These are phyloP conservation scores for Epizoanthus illoricatus DNA, from an alignment of 92 coral and sea anemone species.

Conservation along the genomic window DNA sequence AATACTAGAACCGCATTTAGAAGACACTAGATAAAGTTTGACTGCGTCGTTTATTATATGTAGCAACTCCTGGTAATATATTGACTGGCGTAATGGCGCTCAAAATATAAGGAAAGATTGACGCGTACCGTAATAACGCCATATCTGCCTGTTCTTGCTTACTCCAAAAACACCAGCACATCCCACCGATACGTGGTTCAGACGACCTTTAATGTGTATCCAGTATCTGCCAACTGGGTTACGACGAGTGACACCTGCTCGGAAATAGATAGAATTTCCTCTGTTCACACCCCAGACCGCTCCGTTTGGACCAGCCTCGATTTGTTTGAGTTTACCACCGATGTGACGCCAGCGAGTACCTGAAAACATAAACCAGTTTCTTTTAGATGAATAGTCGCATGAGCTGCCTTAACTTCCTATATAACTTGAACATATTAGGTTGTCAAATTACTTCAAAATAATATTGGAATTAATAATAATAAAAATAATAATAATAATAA, in stretches of 20 bases:
- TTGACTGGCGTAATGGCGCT: neutral
- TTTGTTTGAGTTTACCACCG: constrained; percentile 37
- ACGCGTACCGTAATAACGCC: constrained; percentile 21
- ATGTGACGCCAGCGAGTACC: constrained; percentile 29
- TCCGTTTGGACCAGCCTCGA: constrained; percentile 41
- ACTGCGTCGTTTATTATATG: too few species aligned
- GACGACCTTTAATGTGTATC: constrained; percentile 36
- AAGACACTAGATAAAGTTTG: too few species aligned
- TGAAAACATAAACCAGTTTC: neutral
- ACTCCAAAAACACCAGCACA: constrained; percentile 47
- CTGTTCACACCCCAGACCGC: constrained; percentile 28
- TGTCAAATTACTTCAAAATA: too few species aligned
- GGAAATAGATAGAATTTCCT: neutral
- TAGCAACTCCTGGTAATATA: too few species aligned
- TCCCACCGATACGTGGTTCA: constrained; percentile 36
- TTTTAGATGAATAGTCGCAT: too few species aligned
- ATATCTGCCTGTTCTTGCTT: constrained; percentile 27
- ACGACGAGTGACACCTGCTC: constrained; percentile 24
- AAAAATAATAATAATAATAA: too few species aligned
- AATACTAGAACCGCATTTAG: too few species aligned
- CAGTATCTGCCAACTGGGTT: constrained; percentile 36
- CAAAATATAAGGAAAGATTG: neutral
- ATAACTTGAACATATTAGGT: neutral
- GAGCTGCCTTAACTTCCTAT: too few species aligned
- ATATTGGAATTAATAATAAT: too few species aligned